Percentiles rank a stretch among this genome's conserved stretches.
Conservation (phyloP, 2,888 invertebrate species). For the Alloplasta piceator region DNA sequence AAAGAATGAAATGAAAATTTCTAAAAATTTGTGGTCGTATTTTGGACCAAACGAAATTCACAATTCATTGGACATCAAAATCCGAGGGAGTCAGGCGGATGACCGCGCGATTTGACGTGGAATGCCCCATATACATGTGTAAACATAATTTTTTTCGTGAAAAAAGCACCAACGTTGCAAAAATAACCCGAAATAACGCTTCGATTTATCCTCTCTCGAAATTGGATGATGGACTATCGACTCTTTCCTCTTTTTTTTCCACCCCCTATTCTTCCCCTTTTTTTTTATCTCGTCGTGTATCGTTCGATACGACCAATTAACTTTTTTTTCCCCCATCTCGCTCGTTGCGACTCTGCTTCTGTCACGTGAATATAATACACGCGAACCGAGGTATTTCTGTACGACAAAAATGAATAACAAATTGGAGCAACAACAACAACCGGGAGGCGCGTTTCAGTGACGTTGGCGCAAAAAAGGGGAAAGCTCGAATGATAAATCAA, state of each 20-base stretch:
- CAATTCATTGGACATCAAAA: too few species aligned
- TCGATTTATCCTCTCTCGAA: slow-evolving; percentile 25
- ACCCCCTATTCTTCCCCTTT: background rate
- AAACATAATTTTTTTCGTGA: background rate
- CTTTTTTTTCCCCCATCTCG: slow-evolving; percentile 34
- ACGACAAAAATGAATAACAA: slow-evolving; percentile 19
- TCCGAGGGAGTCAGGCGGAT: too few species aligned
- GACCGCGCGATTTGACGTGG: too few species aligned
- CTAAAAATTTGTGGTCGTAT: too few species aligned
- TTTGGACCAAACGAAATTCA: too few species aligned
- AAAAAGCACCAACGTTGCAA: slow-evolving; percentile 45
- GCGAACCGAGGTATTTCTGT: background rate
- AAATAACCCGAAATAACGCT: slow-evolving; percentile 1
- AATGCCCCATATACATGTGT: too few species aligned
- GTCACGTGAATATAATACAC: slow-evolving; percentile 12
- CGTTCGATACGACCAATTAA: slow-evolving; percentile 36
- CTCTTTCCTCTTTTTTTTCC: background rate
- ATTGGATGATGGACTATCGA: slow-evolving; percentile 41
- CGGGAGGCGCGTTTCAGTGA: slow-evolving; percentile 19
- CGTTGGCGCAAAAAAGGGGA: slow-evolving; percentile 9
- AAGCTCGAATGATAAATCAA: slow-evolving; percentile 19
- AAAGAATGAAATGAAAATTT: too few species aligned
- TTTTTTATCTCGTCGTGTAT: too few species aligned
- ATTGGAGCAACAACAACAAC: slow-evolving; percentile 20
- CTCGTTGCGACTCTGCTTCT: slow-evolving; percentile 13